Conservation (phyloP, 2,113 vertebrate genomes). For the Ancistrus triradiatus region DNA sequence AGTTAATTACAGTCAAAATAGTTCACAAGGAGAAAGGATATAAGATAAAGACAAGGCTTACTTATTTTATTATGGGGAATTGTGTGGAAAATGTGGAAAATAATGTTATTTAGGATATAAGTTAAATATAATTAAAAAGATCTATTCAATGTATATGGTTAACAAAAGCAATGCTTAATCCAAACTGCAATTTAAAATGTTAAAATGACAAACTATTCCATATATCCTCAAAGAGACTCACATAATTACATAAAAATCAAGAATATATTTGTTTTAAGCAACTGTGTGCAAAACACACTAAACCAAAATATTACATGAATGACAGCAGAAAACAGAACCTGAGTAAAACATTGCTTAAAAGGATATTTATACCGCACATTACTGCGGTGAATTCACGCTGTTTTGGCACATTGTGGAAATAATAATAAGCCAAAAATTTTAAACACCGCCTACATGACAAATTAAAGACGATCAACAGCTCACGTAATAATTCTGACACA, state of each 20-base stretch:
- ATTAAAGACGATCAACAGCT: too few relatives aligned
- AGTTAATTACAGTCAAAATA: too few relatives aligned
- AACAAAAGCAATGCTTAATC: conserved; percentile 36
- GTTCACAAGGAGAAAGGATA: conserved; percentile 73
- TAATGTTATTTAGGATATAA: conserved; percentile 78
- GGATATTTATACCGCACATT: too few relatives aligned
- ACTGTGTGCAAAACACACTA: conserved; percentile 46
- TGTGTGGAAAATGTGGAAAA: conserved; percentile 79
- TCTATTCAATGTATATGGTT: conserved; percentile 57
- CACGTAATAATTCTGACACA: too few relatives aligned
- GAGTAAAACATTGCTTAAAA: too few relatives aligned
- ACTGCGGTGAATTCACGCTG: too few relatives aligned
- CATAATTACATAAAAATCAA: conserved; percentile 34
- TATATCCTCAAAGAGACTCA: conserved; percentile 58
- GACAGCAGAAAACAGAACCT: not conserved
- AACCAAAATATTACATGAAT: conserved; percentile 1
- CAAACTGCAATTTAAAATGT: conserved; percentile 70
- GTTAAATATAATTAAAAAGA: conserved; percentile 68
- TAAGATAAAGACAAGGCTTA: conserved; percentile 82
- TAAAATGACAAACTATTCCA: conserved; percentile 98
- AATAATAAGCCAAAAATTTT: too few relatives aligned
- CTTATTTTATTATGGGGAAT: conserved; percentile 86
- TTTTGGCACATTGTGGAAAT: too few relatives aligned
- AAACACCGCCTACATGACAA: too few relatives aligned
- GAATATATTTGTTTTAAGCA: conserved; percentile 50